These are phyloP conservation scores for Sparidentex hasta DNA, from an alignment of 2,797 vertebrate species.

Conservation along the genomic window DNA sequence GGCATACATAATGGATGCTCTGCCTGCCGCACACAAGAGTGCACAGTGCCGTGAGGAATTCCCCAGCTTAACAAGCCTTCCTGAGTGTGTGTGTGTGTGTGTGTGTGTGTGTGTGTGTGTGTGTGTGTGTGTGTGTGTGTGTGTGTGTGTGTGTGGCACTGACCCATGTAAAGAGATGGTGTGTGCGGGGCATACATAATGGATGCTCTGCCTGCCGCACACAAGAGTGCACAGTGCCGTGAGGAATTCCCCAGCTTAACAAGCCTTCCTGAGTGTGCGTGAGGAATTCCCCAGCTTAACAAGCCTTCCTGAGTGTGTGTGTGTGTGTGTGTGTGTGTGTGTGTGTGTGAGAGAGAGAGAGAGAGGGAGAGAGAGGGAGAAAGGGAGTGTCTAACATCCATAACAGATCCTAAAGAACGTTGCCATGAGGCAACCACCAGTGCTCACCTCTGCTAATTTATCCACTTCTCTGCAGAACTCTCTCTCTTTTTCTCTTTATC, in stretches of 20 bases:
- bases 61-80: conserved; percentile 66
- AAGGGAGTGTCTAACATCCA: conserved; percentile 45
- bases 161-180: conserved; percentile 79
- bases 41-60: conserved; percentile 69
- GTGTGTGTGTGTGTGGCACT: conserved; percentile 54
- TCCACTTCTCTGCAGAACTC: conserved; percentile 9
- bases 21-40: conserved; percentile 63
- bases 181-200: conserved; percentile 79
- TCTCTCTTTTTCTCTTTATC: not conserved
- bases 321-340: conserved; percentile 32
- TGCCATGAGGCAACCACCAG: not conserved
- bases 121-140: conserved; percentile 19
- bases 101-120: conserved; percentile 34
- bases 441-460: conserved; percentile 33
- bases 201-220: conserved; percentile 70
- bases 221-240: conserved; percentile 57
- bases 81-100: conserved; percentile 42
- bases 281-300: conserved; percentile 74
- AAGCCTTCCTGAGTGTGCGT: conserved; percentile 49
- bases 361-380: conserved; percentile 16
- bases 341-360: conserved; percentile 5
- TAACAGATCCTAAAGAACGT: conserved; percentile 49
- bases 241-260: conserved; percentile 74
- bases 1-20: conserved; percentile 81
- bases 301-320: conserved; percentile 51